A percentile compares a stretch with the other conserved stretches of the same genome.
These are phyloP conservation scores for Octomys mimax DNA, from an alignment of 2,797 vertebrate species.

Conservation along the genomic window DNA sequence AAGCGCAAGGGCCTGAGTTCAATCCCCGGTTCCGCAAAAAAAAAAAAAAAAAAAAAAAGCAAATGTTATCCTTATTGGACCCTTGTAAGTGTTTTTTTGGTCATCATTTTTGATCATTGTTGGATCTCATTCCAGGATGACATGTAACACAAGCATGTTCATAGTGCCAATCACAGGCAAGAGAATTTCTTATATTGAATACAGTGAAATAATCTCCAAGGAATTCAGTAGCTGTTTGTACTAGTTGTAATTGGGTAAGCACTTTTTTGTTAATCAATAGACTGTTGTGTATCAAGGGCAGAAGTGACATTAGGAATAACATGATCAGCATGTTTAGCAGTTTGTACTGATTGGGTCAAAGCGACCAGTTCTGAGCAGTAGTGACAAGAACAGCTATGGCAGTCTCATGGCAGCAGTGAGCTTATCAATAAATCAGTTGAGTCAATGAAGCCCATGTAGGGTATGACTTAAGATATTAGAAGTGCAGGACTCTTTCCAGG, in stretches of 20 bases:
- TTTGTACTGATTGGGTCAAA: background rate
- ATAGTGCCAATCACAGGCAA: background rate
- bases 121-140: background rate
- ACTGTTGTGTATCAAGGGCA: background rate
- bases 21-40: no score
- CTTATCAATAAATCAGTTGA: background rate
- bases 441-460: background rate
- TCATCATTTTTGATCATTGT: background rate
- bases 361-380: background rate
- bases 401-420: background rate
- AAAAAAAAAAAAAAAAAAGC: no score
- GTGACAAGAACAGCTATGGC: background rate
- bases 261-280: background rate
- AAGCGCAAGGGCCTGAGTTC: no score
- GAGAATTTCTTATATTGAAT: background rate
- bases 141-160: background rate
- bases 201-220: background rate
- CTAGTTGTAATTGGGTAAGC: background rate
- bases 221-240: background rate
- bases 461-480: background rate
- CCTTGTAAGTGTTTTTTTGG: background rate
- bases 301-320: background rate
- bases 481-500: background rate
- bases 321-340: background rate
- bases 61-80: background rate